Percentiles rank a stretch among this genome's conserved stretches.
These are phyloP conservation scores for Pseudorectes ferrugineus DNA, from an alignment of 2,113 vertebrate species.

Conservation along the genomic window DNA sequence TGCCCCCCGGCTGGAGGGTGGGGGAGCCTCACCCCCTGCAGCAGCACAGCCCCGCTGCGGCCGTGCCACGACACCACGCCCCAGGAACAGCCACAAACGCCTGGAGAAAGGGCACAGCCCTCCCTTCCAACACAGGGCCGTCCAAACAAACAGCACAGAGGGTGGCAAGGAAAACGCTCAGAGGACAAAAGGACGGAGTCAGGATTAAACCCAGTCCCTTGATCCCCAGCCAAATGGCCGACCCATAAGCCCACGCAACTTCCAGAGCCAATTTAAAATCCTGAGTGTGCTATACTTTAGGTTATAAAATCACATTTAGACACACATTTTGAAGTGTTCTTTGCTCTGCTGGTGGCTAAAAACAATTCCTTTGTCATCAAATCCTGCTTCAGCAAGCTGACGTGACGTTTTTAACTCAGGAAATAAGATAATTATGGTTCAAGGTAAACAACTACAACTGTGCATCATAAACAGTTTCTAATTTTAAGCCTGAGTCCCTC, in stretches of 20 bases:
- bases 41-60: accelerated
- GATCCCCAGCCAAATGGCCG: conserved; percentile 25
- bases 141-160: conserved; percentile 21
- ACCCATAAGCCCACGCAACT: not conserved
- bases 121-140: not conserved
- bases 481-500: conserved; percentile 21
- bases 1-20: accelerated
- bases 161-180: conserved; percentile 1
- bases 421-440: conserved; percentile 49
- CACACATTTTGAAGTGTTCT: conserved; percentile 1
- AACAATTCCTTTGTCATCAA: conserved; percentile 55
- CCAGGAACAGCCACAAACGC: not conserved
- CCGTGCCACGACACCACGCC: not conserved
- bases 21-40: not conserved
- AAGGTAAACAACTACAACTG: conserved; percentile 57
- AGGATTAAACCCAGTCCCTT: conserved; percentile 32
- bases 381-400: conserved; percentile 36
- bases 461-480: conserved; percentile 27
- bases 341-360: conserved; percentile 47
- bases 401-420: conserved; percentile 33
- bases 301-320: conserved; percentile 52
- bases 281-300: not conserved
- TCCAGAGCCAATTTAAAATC: conserved; percentile 12
- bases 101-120: not conserved
- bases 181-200: conserved; percentile 59